These are phyloP conservation scores for Syrmaticus mikado DNA, from an alignment of 2,113 vertebrate species.

Conservation along the genomic window DNA sequence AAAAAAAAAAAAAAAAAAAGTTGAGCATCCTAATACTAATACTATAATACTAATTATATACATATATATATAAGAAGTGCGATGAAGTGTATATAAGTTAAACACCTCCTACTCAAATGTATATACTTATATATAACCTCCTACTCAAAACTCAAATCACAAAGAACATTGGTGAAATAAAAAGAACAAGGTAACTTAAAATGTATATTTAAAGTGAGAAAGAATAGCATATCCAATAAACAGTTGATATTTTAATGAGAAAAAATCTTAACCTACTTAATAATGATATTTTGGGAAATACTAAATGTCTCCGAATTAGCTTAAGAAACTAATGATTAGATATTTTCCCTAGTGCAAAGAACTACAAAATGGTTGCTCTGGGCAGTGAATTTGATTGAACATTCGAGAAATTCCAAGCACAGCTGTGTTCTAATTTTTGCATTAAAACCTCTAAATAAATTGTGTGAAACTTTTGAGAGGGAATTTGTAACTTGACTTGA, in stretches of 20 bases:
- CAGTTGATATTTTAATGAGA: not conserved
- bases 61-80: too few species aligned
- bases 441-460: not conserved
- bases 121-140: not conserved
- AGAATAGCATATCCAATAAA: not conserved
- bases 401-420: not conserved
- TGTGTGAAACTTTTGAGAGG: not conserved
- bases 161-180: not conserved
- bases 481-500: not conserved
- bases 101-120: too few species aligned
- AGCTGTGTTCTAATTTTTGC: not conserved
- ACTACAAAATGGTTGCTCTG: constrained; percentile 49
- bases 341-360: constrained; percentile 37
- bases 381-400: constrained; percentile 26
- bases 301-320: constrained; percentile 15
- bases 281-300: constrained; percentile 20
- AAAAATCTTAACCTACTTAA: constrained; percentile 20
- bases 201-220: not conserved
- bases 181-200: not conserved
- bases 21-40: not conserved
- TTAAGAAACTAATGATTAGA: constrained; percentile 38
- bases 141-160: not conserved
- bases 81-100: too few species aligned
- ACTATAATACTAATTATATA: not conserved
- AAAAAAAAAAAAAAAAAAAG: not conserved